Evolutionary conservation across 2,888 invertebrate species (phyloP).

Genomic region (Lasioglossum figueresi): DNA sequence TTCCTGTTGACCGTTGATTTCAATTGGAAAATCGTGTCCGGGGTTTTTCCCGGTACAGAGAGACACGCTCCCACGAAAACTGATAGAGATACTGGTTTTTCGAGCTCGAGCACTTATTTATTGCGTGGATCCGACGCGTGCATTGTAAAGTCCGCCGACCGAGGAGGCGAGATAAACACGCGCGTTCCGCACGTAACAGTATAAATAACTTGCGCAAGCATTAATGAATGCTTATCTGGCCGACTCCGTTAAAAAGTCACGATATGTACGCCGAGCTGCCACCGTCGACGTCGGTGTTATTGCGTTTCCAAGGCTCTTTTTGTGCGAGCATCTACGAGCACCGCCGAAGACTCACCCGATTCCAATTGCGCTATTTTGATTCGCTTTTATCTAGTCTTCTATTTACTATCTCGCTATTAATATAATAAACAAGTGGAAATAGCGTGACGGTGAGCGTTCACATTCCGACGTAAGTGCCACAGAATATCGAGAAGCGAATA

Average conservation of each 20-base stretch:
- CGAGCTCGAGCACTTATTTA: slow-evolving; percentile 38
- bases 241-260: slow-evolving; percentile 71
- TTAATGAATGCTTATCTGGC: slow-evolving; percentile 79
- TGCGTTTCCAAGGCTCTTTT: slow-evolving; percentile 57
- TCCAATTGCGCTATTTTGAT: neutral
- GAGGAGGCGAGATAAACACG: slow-evolving; percentile 69
- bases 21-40: neutral
- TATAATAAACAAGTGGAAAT: neutral
- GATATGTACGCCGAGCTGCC: slow-evolving; percentile 57
- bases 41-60: neutral
- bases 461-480: neutral
- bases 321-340: neutral
- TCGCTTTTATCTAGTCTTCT: neutral
- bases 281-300: slow-evolving; percentile 40
- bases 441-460: neutral
- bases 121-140: slow-evolving; percentile 56
- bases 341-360: neutral
- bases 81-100: neutral
- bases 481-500: neutral
- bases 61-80: neutral
- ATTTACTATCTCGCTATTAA: neutral
- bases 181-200: slow-evolving; percentile 74
- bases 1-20: neutral
- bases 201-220: slow-evolving; percentile 81
- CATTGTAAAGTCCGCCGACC: slow-evolving; percentile 68